A percentile compares a stretch with the other conserved stretches of the same genome.
Conservation (phyloP, 2,888 invertebrate species). For the Orthosia incerta region DNA sequence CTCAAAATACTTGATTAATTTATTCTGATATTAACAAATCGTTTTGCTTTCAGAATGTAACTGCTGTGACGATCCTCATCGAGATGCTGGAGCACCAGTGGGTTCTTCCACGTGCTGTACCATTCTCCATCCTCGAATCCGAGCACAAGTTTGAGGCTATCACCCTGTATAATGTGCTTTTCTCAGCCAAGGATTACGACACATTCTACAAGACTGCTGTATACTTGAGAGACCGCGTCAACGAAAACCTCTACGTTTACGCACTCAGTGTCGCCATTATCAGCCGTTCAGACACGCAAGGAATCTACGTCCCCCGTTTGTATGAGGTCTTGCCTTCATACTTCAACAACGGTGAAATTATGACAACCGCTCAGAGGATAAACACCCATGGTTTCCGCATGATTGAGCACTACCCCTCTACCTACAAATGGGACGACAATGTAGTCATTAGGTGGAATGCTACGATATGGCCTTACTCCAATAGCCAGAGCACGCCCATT, state of each 20-base stretch:
- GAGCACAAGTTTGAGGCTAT: constrained; percentile 92
- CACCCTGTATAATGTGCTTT: constrained; percentile 92
- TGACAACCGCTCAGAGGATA: constrained; percentile 92
- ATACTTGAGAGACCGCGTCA: constrained; percentile 92
- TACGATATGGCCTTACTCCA: constrained; percentile 90
- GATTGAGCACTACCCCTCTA: constrained; percentile 78
- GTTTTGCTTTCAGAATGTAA: constrained; percentile 84
- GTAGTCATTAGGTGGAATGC: constrained; percentile 92
- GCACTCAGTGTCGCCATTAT: constrained; percentile 92
- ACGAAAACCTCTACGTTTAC: constrained; percentile 93
- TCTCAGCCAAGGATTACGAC: constrained; percentile 93
- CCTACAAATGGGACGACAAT: constrained; percentile 84
- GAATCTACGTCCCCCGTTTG: constrained; percentile 92
- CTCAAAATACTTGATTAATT: neutral
- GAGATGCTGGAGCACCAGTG: constrained; percentile 89
- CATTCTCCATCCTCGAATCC: constrained; percentile 91
- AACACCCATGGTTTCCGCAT: constrained; percentile 81
- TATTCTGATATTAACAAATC: neutral
- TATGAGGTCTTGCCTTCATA: constrained; percentile 94
- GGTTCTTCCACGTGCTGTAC: constrained; percentile 90
- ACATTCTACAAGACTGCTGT: constrained; percentile 93
- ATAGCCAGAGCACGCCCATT: constrained; percentile 90
- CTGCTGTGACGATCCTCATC: constrained; percentile 90
- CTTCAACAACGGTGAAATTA: constrained; percentile 93
- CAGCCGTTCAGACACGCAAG: constrained; percentile 92